phyloP scores from a whole-genome alignment of 2,888 invertebrate species.

The Meiosimyza decipiens region DNA sequence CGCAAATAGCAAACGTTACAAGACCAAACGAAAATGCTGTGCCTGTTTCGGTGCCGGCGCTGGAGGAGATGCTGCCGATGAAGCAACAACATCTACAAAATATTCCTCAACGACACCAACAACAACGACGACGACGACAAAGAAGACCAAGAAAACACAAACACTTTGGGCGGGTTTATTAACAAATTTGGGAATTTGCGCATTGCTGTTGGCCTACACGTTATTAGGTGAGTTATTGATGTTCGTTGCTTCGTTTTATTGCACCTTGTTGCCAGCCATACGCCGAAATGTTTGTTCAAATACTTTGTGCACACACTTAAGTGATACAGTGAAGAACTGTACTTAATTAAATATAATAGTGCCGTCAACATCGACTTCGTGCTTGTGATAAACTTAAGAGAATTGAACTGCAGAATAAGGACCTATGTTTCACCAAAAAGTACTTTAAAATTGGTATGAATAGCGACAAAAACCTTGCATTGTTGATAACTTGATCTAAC shows the following conservation, averaged over 20 bases:
- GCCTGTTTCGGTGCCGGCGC: constrained; percentile 47
- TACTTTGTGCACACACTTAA: neutral
- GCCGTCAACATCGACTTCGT: too few relatives aligned
- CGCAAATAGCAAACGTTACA: constrained; percentile 47
- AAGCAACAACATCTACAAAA: constrained; percentile 25
- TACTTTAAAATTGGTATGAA: too few relatives aligned
- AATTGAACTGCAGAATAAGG: too few relatives aligned
- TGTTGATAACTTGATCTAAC: too few relatives aligned
- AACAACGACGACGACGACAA: constrained; percentile 42
- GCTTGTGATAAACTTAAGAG: too few relatives aligned
- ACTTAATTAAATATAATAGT: too few relatives aligned
- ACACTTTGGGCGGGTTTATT: constrained; percentile 75
- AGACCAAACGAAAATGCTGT: constrained; percentile 48
- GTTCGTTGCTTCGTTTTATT: too few relatives aligned
- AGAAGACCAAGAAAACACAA: constrained; percentile 54
- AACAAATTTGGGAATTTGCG: constrained; percentile 86
- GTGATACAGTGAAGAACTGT: neutral
- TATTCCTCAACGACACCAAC: constrained; percentile 34
- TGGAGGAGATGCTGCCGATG: constrained; percentile 39
- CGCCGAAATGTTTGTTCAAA: neutral
- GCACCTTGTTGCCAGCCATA: too few relatives aligned
- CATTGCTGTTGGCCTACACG: constrained; percentile 84
- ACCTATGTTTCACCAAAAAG: too few relatives aligned
- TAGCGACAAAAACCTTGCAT: too few relatives aligned
- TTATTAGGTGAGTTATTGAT: constrained; percentile 69